Base-by-base conservation (phyloP, 2,113 vertebrate species). In the Syrrhaptes paradoxus region DNA sequence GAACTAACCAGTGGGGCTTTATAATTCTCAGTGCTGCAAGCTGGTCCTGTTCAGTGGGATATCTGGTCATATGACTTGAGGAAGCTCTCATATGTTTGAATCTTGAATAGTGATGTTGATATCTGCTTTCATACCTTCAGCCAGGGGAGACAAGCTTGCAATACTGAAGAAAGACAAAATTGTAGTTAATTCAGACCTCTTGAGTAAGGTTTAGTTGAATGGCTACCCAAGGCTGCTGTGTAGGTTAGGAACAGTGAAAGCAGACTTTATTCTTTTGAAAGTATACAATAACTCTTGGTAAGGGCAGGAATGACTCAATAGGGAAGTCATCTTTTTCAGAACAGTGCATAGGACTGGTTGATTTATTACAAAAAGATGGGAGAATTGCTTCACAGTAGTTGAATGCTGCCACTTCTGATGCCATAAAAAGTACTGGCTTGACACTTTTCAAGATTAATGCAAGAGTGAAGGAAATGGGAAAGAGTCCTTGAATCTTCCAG, bases 321-420 rank as follows among this genome's bases (percentile, higher is more conserved):
- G 65, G 51, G 66, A 87, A 94, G 78, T 88, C 10, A 66, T 74
- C 29, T 92, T 87, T 93, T 92, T 81, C 43, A 85, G 91, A 91
- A 66, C 46, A 87, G 59, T 93, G 82, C 57, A 67, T 51, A 89
- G 73, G 62, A 20, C 24, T 59, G 17, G 34, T 45, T 94, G 77
- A 95, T 93, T 95, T 91, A 88, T 95, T 83, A 25, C 18, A 76
- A 61, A 4, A 65, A 80, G 55, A 55, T 61, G 45, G 10, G 66
- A 72, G 70, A 96, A 87, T 52, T 51, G 38, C 54, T 61, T 96
- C 74, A 51, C 4, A 8, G 0, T 77, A 66, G 38, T 77, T 89
- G 79, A 90, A 57, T 85, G 91, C 57, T 76, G 29, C 74, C 22
- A 46, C 49, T 87, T 96, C 36, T 26, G 58, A 59, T 92, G 76